Percentiles rank a stretch among this genome's conserved stretches.
Evolutionary conservation across 2,888 invertebrate genomes (phyloP).

Genomic region (Keiferia lycopersicella): DNA sequence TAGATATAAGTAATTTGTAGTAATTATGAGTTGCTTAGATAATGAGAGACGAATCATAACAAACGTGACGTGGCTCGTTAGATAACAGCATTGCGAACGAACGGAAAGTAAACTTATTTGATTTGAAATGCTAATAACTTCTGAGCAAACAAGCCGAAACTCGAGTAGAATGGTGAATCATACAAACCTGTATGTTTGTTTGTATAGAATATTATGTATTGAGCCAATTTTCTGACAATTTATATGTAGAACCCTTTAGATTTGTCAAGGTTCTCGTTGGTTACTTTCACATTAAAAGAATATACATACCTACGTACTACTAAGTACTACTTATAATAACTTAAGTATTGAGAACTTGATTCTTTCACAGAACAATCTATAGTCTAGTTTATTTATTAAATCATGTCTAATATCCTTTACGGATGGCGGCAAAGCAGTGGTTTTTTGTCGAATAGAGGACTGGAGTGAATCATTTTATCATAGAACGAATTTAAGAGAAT

Average conservation of each 20-base stretch:
- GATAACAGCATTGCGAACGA: constrained; percentile 3
- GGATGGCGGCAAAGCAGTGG: too few species aligned
- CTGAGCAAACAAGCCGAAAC: constrained; percentile 15
- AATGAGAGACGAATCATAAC: constrained; percentile 14
- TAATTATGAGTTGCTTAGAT: constrained; percentile 1
- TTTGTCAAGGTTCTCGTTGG: too few species aligned
- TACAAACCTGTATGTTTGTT: background rate
- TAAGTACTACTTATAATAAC: too few species aligned
- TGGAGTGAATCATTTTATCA: constrained; percentile 26
- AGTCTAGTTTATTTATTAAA: too few species aligned
- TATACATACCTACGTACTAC: too few species aligned
- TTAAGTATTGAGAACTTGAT: too few species aligned
- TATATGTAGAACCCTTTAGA: too few species aligned
- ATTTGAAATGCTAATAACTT: constrained; percentile 21
- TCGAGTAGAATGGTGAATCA: constrained; percentile 34
- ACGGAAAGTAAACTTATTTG: constrained; percentile 20
- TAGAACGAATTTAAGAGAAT: constrained; percentile 23
- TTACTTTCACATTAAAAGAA: too few species aligned
- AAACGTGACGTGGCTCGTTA: constrained; percentile 1
- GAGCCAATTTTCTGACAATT: too few species aligned
- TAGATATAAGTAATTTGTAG: constrained; percentile 7
- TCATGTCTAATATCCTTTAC: too few species aligned
- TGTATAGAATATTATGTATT: background rate
- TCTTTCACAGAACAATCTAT: too few species aligned
- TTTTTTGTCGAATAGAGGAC: background rate